These are phyloP conservation scores for Anthrax anthrax DNA, from an alignment of 2,888 invertebrate genomes.

Conservation along the genomic window DNA sequence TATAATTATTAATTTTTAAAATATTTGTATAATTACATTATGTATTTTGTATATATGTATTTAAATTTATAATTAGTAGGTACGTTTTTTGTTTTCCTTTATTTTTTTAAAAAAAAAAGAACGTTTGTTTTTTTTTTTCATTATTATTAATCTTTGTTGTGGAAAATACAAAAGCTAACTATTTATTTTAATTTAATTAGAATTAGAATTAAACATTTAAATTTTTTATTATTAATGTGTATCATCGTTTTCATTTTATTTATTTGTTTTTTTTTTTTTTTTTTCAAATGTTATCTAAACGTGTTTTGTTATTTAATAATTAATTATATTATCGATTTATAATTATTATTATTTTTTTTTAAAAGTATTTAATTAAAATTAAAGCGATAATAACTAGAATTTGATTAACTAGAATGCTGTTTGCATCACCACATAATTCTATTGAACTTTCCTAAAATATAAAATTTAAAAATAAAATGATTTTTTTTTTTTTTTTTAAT, in stretches of 20 bases:
- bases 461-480: neutral
- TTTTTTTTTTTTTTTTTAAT: neutral
- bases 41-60: too few species aligned
- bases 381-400: slow-evolving; percentile 23
- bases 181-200: slow-evolving; percentile 12
- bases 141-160: slow-evolving; percentile 9
- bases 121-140: slow-evolving; percentile 3
- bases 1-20: too few species aligned
- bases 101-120: neutral
- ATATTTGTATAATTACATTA: too few species aligned
- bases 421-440: slow-evolving; percentile 46
- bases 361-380: slow-evolving; percentile 13
- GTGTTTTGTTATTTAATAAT: too few species aligned
- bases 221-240: too few species aligned
- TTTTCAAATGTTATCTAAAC: too few species aligned
- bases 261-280: too few species aligned
- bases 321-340: too few species aligned
- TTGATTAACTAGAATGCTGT: slow-evolving; percentile 22
- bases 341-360: too few species aligned
- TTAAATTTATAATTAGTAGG: too few species aligned
- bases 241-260: too few species aligned
- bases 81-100: too few species aligned
- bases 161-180: slow-evolving; percentile 17
- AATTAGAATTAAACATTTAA: slow-evolving; percentile 5
- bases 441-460: slow-evolving; percentile 44